These are phyloP conservation scores for Miltochrista miniata DNA, from an alignment of 2,888 invertebrate genomes.

Conservation along the genomic window DNA sequence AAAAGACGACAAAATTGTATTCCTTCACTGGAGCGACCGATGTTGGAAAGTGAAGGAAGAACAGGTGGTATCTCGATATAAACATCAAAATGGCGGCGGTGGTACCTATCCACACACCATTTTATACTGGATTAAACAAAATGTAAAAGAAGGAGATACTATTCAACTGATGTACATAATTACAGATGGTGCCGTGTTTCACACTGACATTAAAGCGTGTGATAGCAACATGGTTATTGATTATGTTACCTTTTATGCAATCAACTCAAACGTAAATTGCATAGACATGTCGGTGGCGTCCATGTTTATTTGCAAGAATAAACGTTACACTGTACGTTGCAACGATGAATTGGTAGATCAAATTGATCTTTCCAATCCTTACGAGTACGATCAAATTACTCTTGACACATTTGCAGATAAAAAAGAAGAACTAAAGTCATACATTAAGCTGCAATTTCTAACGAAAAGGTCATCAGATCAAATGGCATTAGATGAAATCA, in stretches of 20 bases:
- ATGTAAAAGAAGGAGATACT: neutral
- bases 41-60: neutral
- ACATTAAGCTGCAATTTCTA: conserved; percentile 48
- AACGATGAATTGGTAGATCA: conserved; percentile 2
- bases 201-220: neutral
- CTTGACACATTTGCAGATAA: conserved; percentile 37
- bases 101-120: neutral
- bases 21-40: conserved; percentile 1
- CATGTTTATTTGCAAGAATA: conserved; percentile 32
- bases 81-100: neutral
- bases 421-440: conserved; percentile 44
- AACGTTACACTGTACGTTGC: conserved; percentile 35
- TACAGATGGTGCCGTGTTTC: neutral
- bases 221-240: neutral
- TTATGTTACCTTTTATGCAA: neutral
- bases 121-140: neutral
- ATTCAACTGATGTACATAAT: neutral
- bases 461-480: conserved; percentile 20
- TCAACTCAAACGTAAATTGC: neutral
- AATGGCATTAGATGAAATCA: conserved; percentile 41
- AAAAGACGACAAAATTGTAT: neutral
- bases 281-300: conserved; percentile 6
- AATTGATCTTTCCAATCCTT: conserved; percentile 1
- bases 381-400: conserved; percentile 1
- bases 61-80: neutral